A percentile compares a stretch with the other conserved stretches of the same genome.
Evolutionary conservation across 2,113 vertebrate species (phyloP).

Genomic region (Alaudala cheleensis): DNA sequence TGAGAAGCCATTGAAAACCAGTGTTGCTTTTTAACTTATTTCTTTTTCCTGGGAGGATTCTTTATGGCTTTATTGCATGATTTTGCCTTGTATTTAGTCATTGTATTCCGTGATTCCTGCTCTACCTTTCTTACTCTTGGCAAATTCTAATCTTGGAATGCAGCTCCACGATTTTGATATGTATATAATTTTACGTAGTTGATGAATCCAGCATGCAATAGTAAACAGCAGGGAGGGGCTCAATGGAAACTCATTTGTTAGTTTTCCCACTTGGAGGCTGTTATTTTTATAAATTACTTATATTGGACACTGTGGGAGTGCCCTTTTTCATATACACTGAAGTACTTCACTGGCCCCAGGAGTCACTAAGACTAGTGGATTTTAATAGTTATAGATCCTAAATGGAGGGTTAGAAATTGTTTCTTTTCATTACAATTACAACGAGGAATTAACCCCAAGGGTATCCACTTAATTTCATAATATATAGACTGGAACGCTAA

Average conservation of each 20-base stretch:
- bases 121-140: background rate
- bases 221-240: slow-evolving; percentile 76
- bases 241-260: slow-evolving; percentile 74
- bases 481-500: slow-evolving; percentile 83
- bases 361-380: slow-evolving; percentile 77
- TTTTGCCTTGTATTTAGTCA: background rate
- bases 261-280: slow-evolving; percentile 74
- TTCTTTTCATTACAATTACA: slow-evolving; percentile 86
- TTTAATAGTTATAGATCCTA: slow-evolving; percentile 84
- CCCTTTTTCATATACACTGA: slow-evolving; percentile 70
- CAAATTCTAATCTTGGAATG: slow-evolving; percentile 9
- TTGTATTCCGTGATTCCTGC: background rate
- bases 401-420: slow-evolving; percentile 80
- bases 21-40: background rate
- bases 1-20: background rate
- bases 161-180: slow-evolving; percentile 30
- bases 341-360: slow-evolving; percentile 75
- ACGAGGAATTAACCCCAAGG: slow-evolving; percentile 83
- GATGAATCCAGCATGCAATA: slow-evolving; percentile 53
- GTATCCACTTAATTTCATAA: slow-evolving; percentile 86
- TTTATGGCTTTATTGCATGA: background rate
- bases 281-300: slow-evolving; percentile 79
- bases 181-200: slow-evolving; percentile 59
- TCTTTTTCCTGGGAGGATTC: background rate
- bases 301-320: slow-evolving; percentile 77